Base-by-base conservation (phyloP, 2,113 vertebrate species). In the Atlantisia rogersi region DNA sequence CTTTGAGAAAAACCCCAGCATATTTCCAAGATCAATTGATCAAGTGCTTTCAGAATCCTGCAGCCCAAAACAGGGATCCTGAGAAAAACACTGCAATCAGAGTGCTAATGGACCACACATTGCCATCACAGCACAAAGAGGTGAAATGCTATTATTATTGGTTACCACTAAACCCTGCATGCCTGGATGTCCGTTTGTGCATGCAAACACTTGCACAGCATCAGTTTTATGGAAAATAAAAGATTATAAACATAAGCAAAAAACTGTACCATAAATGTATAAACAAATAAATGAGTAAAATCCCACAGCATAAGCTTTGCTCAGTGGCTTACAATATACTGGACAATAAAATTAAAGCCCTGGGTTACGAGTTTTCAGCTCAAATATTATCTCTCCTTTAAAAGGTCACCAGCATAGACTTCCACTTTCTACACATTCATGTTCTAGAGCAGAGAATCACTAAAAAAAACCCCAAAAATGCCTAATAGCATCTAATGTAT, bases 21-120 rank as follows among this genome's bases (percentile, higher is more conserved):
- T 2, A 9, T 71, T 90, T 78, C 56, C 64, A 63, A 76, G 55
- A 89, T 65, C 55, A 82, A 75, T 46, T 79, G 81, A 95, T 84
- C 68, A 93, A 93, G 65, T 65, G 81, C 39, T 88, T 94, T 92
- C 85, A 88, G 88, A 79, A 64, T 77, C 59, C 92, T 87, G 59
- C 40, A 79, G 64, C 80, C 85, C 92, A 82, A 83, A 2, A 0
- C 70, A 80, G 77, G 56, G 68, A 71, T 85, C 60, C 48, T 62
- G 52, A 92, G 68, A 91, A 77, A 37, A 94, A 42, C 67, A 31
- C 76, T 73, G 40, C 85, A 94, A 20, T 74, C 65, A 67, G 68
- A 82, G 71, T 14, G 67, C 75, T 90, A 81, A 92, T 78, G 75
- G 64, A 94, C 92, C 63, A 86, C 39, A 37, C 1, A 6, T 31